phyloP scores from a whole-genome alignment of 2,113 vertebrate species.

The Hydrochoerus hydrochaeris region DNA sequence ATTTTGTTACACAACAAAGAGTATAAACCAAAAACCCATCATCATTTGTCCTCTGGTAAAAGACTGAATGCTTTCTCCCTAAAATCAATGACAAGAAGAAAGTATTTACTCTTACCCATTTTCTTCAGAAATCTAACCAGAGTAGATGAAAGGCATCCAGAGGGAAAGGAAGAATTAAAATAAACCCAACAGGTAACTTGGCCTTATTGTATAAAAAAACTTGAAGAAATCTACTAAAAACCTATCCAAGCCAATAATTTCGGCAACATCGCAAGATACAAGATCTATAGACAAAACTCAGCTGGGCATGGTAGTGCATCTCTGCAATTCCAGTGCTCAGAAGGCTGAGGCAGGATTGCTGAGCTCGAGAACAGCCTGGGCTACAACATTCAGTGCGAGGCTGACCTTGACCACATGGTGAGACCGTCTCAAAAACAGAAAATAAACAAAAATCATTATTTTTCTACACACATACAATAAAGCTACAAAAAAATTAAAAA shows the following conservation, averaged over 20 bases:
- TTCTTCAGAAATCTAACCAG: neutral
- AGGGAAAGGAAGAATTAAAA: slow-evolving; percentile 43
- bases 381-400: neutral
- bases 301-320: neutral
- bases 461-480: slow-evolving; percentile 8
- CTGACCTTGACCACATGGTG: neutral
- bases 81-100: neutral
- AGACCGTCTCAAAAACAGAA: neutral
- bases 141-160: slow-evolving; percentile 43
- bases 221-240: slow-evolving; percentile 43
- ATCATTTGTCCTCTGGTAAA: neutral
- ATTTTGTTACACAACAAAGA: neutral
- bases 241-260: slow-evolving; percentile 27
- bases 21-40: neutral
- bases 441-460: neutral
- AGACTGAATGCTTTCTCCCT: neutral
- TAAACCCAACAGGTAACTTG: neutral
- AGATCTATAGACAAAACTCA: neutral
- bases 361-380: neutral
- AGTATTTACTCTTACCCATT: neutral
- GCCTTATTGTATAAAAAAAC: neutral
- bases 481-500: neutral
- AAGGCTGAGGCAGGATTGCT: neutral
- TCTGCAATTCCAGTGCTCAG: neutral
- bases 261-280: neutral